These are phyloP conservation scores for Daubentonia madagascariensis DNA, from an alignment of 2,113 vertebrate genomes.

Conservation along the genomic window DNA sequence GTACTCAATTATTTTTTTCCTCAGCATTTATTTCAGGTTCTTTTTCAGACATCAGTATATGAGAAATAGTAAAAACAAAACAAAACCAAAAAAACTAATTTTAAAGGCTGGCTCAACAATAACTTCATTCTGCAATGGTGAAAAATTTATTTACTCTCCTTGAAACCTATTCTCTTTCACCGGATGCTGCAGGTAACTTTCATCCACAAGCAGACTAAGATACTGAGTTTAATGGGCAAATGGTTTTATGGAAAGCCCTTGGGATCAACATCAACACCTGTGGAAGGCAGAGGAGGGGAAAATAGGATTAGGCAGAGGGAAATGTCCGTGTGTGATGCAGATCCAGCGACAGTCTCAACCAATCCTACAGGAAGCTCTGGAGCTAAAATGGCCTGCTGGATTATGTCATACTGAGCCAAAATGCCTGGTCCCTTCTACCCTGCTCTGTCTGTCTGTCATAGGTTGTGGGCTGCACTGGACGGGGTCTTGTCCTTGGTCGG, in stretches of 20 bases:
- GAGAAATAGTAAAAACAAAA: background rate
- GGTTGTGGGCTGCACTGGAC: background rate
- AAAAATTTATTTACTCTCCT: background rate
- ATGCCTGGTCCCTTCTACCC: too few relatives aligned
- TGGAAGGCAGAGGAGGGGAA: background rate
- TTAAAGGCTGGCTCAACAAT: background rate
- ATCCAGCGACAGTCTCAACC: background rate
- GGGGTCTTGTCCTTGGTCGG: background rate
- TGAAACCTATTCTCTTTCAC: background rate
- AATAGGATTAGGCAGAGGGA: background rate
- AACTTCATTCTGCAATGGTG: background rate
- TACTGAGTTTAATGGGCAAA: background rate
- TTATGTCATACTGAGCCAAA: background rate
- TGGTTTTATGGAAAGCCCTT: background rate
- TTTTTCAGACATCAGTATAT: background rate
- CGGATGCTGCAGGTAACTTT: background rate
- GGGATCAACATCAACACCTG: background rate
- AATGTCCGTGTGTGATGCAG: background rate
- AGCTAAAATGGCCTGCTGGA: rapidly evolving
- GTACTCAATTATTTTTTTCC: background rate
- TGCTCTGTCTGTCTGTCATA: background rate
- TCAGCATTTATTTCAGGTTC: background rate
- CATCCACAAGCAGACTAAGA: background rate
- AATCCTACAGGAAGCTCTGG: background rate
- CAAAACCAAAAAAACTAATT: background rate